phyloP scores from a whole-genome alignment of 2,797 vertebrate species.

The Parauchenoglanis ngamensis region DNA sequence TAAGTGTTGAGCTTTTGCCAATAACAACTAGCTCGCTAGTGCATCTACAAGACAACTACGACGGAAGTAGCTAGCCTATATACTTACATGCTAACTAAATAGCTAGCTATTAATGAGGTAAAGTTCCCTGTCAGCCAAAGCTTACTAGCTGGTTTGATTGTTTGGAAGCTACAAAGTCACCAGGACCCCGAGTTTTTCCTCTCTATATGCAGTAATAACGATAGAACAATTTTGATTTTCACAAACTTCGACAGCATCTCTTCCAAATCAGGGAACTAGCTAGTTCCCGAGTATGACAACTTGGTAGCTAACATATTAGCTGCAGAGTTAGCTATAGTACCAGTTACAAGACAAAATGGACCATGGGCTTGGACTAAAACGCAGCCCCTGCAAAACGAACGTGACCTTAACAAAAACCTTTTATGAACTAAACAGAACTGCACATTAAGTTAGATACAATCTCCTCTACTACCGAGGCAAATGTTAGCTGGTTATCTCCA shows the following conservation, averaged over 20 bases:
- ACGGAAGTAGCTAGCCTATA: background rate
- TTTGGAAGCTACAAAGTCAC: background rate
- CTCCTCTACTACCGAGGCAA: background rate
- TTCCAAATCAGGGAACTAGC: background rate
- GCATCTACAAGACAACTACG: background rate
- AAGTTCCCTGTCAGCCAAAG: background rate
- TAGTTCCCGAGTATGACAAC: background rate
- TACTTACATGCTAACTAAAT: background rate
- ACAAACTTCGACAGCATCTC: background rate
- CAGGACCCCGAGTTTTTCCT: background rate
- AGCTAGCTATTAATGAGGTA: conserved; percentile 2
- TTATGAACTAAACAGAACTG: background rate
- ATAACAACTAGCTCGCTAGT: background rate
- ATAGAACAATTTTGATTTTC: background rate
- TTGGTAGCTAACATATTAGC: conserved; percentile 26
- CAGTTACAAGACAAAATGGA: conserved; percentile 43
- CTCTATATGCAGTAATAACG: background rate
- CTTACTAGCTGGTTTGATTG: background rate
- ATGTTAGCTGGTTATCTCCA: background rate
- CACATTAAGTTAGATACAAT: background rate
- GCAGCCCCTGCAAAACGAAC: background rate
- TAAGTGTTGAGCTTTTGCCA: background rate
- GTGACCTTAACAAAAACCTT: background rate
- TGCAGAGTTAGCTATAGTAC: conserved; percentile 12
- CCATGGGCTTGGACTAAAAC: conserved; percentile 19